These are phyloP conservation scores for Agonopterix alstromeriana DNA, from an alignment of 2,888 invertebrate species.

Conservation along the genomic window DNA sequence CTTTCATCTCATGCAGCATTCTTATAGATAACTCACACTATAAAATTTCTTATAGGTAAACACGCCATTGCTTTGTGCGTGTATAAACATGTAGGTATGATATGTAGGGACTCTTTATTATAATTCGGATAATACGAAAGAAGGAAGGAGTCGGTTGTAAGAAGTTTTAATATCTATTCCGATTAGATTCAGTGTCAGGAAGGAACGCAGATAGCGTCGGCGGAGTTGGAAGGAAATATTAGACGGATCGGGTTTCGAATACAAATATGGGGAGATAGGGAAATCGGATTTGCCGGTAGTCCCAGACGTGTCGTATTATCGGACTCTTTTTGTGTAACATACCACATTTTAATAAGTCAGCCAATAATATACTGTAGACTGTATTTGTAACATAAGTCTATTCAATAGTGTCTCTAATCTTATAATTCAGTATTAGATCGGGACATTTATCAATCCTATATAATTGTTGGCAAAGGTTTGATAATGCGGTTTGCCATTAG, in stretches of 20 bases:
- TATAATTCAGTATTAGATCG: too few species aligned
- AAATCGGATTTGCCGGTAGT: constrained; percentile 70
- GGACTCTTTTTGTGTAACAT: constrained; percentile 61
- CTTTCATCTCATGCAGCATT: too few species aligned
- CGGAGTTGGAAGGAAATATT: constrained; percentile 73
- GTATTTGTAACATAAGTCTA: too few species aligned
- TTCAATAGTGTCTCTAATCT: too few species aligned
- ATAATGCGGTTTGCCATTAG: too few species aligned
- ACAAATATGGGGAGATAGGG: constrained; percentile 75
- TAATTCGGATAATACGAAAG: constrained; percentile 37
- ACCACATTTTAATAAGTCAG: constrained; percentile 49
- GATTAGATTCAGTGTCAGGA: constrained; percentile 77
- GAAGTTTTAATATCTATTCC: constrained; percentile 77
- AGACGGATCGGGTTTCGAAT: constrained; percentile 73
- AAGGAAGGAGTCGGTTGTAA: constrained; percentile 52
- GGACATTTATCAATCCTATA: too few species aligned
- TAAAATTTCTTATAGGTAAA: too few species aligned
- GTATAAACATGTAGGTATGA: background rate
- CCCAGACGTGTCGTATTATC: constrained; percentile 71
- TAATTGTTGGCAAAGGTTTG: too few species aligned
- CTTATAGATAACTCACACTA: too few species aligned
- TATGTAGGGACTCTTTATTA: constrained; percentile 9
- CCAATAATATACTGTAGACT: too few species aligned
- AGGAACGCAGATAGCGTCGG: constrained; percentile 69
- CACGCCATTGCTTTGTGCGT: too few species aligned